Evolutionary conservation across 2,888 invertebrate genomes (phyloP).

Genomic region (Oligia fasciuncula): DNA sequence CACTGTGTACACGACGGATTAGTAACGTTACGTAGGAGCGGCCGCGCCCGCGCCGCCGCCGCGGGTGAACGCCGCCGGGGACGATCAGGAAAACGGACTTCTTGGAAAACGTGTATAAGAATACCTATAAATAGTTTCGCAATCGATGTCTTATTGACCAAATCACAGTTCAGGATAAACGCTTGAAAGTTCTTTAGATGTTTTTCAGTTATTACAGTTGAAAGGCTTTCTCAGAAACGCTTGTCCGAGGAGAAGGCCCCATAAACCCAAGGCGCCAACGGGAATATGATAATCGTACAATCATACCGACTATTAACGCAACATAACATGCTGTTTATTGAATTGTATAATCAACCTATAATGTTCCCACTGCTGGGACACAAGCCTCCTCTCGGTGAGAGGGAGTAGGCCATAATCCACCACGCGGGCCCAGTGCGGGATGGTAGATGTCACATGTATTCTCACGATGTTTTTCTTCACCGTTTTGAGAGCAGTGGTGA

Average conservation of each 20-base stretch:
- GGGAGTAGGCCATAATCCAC: too few species aligned
- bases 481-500: too few species aligned
- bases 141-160: background rate
- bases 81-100: slow-evolving; percentile 28
- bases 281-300: too few species aligned
- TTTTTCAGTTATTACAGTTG: background rate
- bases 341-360: too few species aligned
- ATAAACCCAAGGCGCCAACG: too few species aligned
- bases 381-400: too few species aligned
- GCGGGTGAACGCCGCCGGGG: slow-evolving; percentile 17
- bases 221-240: background rate
- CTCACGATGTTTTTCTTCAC: too few species aligned
- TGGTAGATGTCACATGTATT: too few species aligned
- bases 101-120: slow-evolving; percentile 22
- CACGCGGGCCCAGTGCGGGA: too few species aligned
- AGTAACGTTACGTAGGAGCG: background rate
- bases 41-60: background rate
- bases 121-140: slow-evolving; percentile 4
- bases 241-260: background rate
- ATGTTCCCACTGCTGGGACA: too few species aligned
- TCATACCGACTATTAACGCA: too few species aligned
- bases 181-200: background rate
- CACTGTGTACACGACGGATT: background rate
- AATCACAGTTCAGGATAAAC: background rate
- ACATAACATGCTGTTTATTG: too few species aligned